Conservation (phyloP, 2,113 vertebrate species). For the Vidua macroura region DNA sequence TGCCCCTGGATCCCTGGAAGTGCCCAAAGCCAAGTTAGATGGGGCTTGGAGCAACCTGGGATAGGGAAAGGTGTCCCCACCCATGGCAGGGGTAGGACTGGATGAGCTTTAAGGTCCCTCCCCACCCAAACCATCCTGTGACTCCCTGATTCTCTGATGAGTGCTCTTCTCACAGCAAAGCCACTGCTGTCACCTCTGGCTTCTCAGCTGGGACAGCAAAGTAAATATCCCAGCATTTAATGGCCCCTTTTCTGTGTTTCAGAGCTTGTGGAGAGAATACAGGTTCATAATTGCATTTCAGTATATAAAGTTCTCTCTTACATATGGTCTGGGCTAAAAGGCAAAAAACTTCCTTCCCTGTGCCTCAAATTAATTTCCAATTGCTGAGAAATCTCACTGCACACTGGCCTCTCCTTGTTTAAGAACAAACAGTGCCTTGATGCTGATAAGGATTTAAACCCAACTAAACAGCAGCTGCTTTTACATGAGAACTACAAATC, state of each 20-base stretch:
- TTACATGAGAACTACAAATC: background rate
- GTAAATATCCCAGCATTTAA: background rate
- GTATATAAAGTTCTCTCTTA: background rate
- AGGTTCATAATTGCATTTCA: background rate
- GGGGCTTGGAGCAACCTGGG: rapidly evolving
- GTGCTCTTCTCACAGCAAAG: rapidly evolving
- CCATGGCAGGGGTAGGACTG: background rate
- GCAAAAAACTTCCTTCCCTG: background rate
- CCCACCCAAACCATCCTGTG: background rate
- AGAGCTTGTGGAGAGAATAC: background rate
- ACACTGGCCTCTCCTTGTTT: background rate
- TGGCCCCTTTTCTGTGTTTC: background rate
- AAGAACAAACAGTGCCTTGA: background rate
- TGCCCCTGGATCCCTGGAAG: background rate
- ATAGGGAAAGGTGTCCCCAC: background rate
- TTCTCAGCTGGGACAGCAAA: background rate
- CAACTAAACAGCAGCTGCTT: background rate
- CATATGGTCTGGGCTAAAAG: background rate
- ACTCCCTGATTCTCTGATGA: background rate
- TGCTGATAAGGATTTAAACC: background rate
- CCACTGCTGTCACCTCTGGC: background rate
- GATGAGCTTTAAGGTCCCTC: background rate
- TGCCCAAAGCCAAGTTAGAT: rapidly evolving
- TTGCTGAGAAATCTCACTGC: background rate
- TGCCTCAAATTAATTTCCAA: background rate